phyloP scores from a whole-genome alignment of 2,888 invertebrate genomes.

The Tromatobia lineatoria region DNA sequence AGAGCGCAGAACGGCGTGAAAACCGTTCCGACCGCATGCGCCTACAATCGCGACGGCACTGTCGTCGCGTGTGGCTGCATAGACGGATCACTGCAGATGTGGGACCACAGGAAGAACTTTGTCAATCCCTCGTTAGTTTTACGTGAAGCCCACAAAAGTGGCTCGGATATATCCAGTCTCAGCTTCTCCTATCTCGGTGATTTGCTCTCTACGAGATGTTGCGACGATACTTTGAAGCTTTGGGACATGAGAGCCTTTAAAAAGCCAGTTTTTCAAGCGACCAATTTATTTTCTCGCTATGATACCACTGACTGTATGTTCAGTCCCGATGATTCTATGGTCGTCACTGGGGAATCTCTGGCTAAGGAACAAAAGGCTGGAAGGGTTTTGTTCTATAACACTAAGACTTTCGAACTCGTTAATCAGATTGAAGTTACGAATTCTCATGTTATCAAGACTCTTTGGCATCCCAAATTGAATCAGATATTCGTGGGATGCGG shows the following conservation, averaged over 20 bases:
- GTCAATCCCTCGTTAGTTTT: constrained; percentile 94
- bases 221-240: constrained; percentile 97
- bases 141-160: constrained; percentile 92
- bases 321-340: constrained; percentile 96
- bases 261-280: constrained; percentile 90
- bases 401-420: constrained; percentile 91
- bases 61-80: constrained; percentile 96
- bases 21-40: constrained; percentile 94
- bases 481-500: constrained; percentile 97
- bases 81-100: constrained; percentile 98
- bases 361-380: constrained; percentile 89
- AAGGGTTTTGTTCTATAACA: constrained; percentile 92
- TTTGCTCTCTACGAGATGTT: constrained; percentile 92
- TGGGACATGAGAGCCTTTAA: constrained; percentile 97
- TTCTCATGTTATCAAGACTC: constrained; percentile 94
- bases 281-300: constrained; percentile 93
- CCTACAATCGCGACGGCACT: constrained; percentile 94
- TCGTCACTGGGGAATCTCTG: constrained; percentile 95
- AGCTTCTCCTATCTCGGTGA: constrained; percentile 95
- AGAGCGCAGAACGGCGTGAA: constrained; percentile 94
- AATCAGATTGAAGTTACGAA: constrained; percentile 92
- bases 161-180: constrained; percentile 93
- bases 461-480: constrained; percentile 99
- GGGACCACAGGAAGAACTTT: constrained; percentile 97
- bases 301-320: constrained; percentile 92